Conservation (phyloP, 2,797 vertebrate species). For the Dendrocincla tyrannina region DNA sequence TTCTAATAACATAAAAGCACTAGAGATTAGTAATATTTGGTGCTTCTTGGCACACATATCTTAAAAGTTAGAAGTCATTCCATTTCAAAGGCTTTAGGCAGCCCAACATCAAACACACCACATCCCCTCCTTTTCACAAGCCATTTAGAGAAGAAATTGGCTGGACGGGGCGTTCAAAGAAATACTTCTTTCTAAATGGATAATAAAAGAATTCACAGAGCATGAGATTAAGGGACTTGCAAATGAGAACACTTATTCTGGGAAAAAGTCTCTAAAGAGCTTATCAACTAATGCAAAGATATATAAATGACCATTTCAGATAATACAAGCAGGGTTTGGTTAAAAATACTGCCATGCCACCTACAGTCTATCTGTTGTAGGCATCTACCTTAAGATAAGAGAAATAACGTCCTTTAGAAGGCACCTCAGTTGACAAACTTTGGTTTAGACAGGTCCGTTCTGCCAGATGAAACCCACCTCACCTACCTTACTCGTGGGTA, state of each 20-base stretch:
- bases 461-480: not conserved
- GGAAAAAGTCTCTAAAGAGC: not conserved
- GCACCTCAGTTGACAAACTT: not conserved
- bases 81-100: constrained; percentile 25
- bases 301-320: not conserved
- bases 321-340: not conserved
- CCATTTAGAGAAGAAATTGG: constrained; percentile 6
- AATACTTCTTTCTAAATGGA: not conserved
- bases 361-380: not conserved
- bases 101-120: not conserved
- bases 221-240: constrained; percentile 21
- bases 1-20: not conserved
- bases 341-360: not conserved
- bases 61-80: not conserved
- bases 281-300: not conserved
- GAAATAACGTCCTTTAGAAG: not conserved
- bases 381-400: not conserved
- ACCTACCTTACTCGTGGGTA: not conserved
- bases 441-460: not conserved
- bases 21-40: constrained; percentile 15
- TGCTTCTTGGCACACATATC: not conserved
- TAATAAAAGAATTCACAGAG: constrained; percentile 22
- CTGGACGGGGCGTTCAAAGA: not conserved
- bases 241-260: constrained; percentile 31
- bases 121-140: not conserved